These are phyloP conservation scores for Rhagium mordax DNA, from an alignment of 2,888 invertebrate species.

Conservation along the genomic window DNA sequence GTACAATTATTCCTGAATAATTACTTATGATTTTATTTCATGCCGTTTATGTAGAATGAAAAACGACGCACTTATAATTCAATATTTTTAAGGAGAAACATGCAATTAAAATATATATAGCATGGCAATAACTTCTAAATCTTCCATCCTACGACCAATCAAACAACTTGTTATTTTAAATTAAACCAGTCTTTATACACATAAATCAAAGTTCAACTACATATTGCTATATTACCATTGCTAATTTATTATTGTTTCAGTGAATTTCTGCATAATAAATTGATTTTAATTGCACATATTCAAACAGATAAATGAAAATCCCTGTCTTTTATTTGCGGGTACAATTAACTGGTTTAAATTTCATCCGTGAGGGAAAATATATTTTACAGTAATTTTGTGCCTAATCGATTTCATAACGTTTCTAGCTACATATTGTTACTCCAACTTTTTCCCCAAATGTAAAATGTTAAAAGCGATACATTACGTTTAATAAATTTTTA, in stretches of 20 bases:
- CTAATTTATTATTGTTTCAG: constrained; percentile 27
- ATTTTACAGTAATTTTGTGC: background rate
- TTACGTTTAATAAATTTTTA: background rate
- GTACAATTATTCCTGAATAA: background rate
- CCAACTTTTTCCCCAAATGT: too few species aligned
- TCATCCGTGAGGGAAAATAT: background rate
- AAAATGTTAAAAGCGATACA: too few species aligned
- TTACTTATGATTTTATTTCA: background rate
- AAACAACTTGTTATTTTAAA: constrained; percentile 48
- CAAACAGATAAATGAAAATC: constrained; percentile 13
- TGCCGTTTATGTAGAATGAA: constrained; percentile 11
- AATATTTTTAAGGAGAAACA: constrained; percentile 6
- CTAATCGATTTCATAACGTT: too few species aligned
- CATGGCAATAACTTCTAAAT: constrained; percentile 37
- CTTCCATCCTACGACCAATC: constrained; percentile 49
- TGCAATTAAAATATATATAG: constrained; percentile 38
- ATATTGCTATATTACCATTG: constrained; percentile 19
- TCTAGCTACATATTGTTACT: too few species aligned
- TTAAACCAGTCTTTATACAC: constrained; percentile 46
- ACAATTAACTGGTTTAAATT: constrained; percentile 2
- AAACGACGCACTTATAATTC: background rate
- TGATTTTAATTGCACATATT: constrained; percentile 29
- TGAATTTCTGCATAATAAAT: constrained; percentile 25
- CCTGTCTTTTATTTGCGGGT: constrained; percentile 1
- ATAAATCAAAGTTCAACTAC: constrained; percentile 38